Conservation (phyloP, 2,888 invertebrate species). For the Flexamia atlantica region DNA sequence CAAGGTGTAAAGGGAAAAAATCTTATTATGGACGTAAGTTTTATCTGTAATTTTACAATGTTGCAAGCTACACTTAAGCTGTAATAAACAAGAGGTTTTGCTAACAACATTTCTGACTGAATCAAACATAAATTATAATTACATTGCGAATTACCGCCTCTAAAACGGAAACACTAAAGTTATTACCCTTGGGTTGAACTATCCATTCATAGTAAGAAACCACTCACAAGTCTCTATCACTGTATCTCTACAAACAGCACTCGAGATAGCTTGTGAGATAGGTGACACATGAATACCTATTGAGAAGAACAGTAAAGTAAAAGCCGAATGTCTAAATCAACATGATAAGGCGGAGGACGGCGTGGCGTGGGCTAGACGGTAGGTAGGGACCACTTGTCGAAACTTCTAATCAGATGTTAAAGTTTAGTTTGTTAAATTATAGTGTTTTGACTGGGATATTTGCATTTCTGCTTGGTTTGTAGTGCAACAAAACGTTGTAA, state of each 20-base stretch:
- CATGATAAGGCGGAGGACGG: constrained; percentile 14
- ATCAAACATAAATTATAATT: background rate
- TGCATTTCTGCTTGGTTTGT: too few species aligned
- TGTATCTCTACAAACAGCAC: constrained; percentile 12
- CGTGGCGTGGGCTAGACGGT: background rate
- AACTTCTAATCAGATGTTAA: background rate
- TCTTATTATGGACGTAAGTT: too few species aligned
- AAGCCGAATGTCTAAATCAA: constrained; percentile 35
- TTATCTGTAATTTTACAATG: too few species aligned
- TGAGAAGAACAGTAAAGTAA: constrained; percentile 24
- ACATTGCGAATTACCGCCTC: background rate
- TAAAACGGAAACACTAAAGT: constrained; percentile 34
- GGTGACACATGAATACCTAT: constrained; percentile 12
- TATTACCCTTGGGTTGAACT: background rate
- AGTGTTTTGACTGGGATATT: too few species aligned
- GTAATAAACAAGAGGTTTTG: too few species aligned
- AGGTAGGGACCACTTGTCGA: background rate
- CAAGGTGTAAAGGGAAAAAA: too few species aligned
- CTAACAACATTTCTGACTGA: background rate
- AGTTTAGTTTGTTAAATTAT: too few species aligned
- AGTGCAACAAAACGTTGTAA: too few species aligned
- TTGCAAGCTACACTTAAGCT: too few species aligned
- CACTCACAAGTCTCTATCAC: background rate
- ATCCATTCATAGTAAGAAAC: background rate
- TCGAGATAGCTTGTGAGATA: background rate